Evolutionary conservation across 2,113 vertebrate genomes (phyloP), one percentile per base, ranked within the genome.

Genomic region (Tenebrosternarchus preto): DNA sequence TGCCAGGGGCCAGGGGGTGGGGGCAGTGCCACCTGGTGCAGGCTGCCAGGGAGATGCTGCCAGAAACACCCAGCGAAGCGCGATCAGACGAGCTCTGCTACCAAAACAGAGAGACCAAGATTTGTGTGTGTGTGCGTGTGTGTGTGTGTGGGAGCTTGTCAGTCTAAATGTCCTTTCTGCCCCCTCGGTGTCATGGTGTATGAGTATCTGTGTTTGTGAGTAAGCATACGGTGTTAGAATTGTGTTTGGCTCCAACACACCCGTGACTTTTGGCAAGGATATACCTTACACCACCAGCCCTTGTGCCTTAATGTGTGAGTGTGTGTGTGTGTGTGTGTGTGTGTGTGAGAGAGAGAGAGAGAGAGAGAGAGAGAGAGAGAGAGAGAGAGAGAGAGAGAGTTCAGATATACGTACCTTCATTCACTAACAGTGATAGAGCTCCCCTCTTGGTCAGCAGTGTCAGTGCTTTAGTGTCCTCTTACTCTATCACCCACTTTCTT

Each of bases 21-120:
- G 70, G 56, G 27, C 56, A 36, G 83, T 80, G 80, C 80, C 83
- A 82, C 83, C 76, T 82, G 83, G 80, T 29, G 76, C 69, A 78
- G 36, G 43, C n/a, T 71, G 46, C 71, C 69, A 81, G 69, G 33
- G 76, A 43, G 70, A 46, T 73, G 57, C 76, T 68, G 61, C 63
- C 69, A 82, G 31, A 43, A 43, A n/a, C n/a, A n/a, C n/a, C n/a
- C n/a, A n/a, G n/a, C n/a, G 39, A 43, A 43, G 39, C 39, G 11
- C 39, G 1, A 43, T 43, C 39, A 43, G 5, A 43, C 11, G 39
- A 5, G 39, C 39, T 43, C 39, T 43, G 39, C 39, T 43, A 43
- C 39, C 56, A 53, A 53, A 53, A 71, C 53, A 56, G 36, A 53
- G 20, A 70, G n/a, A 67, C 27, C 20, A 24, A 1, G 29, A 29